Evolutionary conservation across 1,140 invertebrate species (phyloP), one percentile per base, ranked within the genome.

Genomic region (Coelopa frigida): DNA sequence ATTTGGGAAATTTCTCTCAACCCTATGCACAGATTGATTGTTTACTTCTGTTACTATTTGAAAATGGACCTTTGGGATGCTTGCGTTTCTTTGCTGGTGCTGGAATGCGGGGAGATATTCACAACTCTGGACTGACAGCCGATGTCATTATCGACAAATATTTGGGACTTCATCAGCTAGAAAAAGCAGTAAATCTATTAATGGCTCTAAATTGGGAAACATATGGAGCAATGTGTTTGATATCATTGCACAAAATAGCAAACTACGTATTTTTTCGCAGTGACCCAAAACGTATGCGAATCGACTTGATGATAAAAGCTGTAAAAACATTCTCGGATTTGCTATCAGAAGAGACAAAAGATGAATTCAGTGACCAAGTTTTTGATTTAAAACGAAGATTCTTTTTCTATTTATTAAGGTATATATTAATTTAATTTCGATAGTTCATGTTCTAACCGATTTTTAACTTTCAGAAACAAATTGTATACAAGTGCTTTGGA

Each of bases 401-500:
- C 70, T 89, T 89, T 55, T 84, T 89, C 68, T 82, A 83, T 61
- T 65, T 89, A 38, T 69, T 89, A 21, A 78, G 84, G 80, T n/a
- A n/a, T n/a, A n/a, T n/a, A n/a, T n/a, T n/a, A n/a, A 11, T 18
- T 37, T 37, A 38, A 39, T 48, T 49, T n/a, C n/a, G n/a, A n/a
- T n/a, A n/a, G n/a, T n/a, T 50, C 7, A 50, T 37, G 43, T 27
- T 55, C 52, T n/a, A n/a, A n/a, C n/a, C n/a, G n/a, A n/a, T n/a
- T n/a, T n/a, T n/a, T n/a, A n/a, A 46, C 55, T 52, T 53, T 2
- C 59, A 88, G 88, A 49, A 82, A 86, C 59, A 79, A 82, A 44
- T 73, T 86, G 38, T 83, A 87, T 65, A 87, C 91, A 58, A 91
- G 89, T 60, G 88, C 89, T 8, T 87, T 90, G 58, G 78, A 87